Percentiles rank a stretch among this genome's conserved stretches.
phyloP scores from a whole-genome alignment of 2,888 invertebrate genomes.

The Ctena decussata region DNA sequence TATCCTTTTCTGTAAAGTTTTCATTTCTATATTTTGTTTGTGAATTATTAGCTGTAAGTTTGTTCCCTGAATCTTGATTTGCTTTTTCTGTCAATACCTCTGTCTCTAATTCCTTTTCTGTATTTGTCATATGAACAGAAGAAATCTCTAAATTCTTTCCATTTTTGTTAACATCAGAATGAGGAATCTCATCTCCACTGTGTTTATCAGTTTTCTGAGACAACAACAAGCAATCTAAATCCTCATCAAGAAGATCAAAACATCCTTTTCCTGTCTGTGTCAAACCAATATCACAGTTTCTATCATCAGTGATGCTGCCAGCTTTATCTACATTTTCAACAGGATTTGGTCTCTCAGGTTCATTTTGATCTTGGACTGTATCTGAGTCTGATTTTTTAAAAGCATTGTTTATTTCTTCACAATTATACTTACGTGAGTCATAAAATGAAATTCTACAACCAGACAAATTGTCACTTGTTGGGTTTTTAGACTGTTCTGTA shows the following conservation, averaged over 20 bases:
- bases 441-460: conserved; percentile 25
- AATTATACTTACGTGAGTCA: background rate
- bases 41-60: too few relatives aligned
- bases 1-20: too few relatives aligned
- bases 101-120: too few relatives aligned
- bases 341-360: background rate
- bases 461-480: background rate
- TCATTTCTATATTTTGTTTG: too few relatives aligned
- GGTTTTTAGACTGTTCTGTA: background rate
- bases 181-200: too few relatives aligned
- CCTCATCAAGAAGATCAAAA: conserved; percentile 59
- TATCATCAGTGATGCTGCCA: background rate
- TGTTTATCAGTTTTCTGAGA: conserved; percentile 15
- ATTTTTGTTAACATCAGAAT: too few relatives aligned
- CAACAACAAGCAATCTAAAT: conserved; percentile 42
- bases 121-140: too few relatives aligned
- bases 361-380: background rate
- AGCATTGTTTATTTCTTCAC: too few relatives aligned
- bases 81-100: too few relatives aligned
- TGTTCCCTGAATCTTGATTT: too few relatives aligned
- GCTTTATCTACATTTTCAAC: background rate
- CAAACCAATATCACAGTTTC: background rate
- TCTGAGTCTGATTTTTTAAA: too few relatives aligned
- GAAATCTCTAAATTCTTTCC: too few relatives aligned
- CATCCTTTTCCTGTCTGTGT: conserved; percentile 31